Conservation (phyloP, 2,888 invertebrate genomes). For the Steinernema hermaphroditum region DNA sequence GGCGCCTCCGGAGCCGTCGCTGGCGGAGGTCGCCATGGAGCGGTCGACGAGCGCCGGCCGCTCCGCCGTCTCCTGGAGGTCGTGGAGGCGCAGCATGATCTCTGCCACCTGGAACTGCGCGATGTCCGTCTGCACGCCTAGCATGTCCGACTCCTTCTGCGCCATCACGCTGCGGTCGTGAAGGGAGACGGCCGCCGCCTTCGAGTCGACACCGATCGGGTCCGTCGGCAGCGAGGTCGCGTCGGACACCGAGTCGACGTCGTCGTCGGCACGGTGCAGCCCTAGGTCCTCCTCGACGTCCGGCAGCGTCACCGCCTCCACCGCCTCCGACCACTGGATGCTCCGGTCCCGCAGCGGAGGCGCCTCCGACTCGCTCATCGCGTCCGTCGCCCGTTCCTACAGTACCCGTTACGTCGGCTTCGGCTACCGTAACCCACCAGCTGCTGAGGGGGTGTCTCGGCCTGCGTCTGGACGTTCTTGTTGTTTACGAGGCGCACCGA, state of each 20-base stretch:
- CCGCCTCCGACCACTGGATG: slow-evolving; percentile 6
- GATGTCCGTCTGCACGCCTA: slow-evolving; percentile 53
- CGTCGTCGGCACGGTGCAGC: no score
- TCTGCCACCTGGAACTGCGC: slow-evolving; percentile 62
- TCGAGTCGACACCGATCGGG: slow-evolving; percentile 47
- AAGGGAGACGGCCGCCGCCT: slow-evolving; percentile 26
- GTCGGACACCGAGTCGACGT: slow-evolving; percentile 58
- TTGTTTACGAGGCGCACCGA: slow-evolving; percentile 52
- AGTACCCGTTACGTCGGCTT: not conserved
- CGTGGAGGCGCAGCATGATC: slow-evolving; percentile 50
- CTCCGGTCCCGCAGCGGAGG: slow-evolving; percentile 8
- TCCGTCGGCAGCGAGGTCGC: slow-evolving; percentile 62
- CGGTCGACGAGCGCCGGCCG: slow-evolving; percentile 30
- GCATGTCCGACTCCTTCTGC: slow-evolving; percentile 31
- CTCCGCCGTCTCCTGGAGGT: slow-evolving; percentile 28
- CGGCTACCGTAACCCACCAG: not conserved
- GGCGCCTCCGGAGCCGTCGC: not conserved
- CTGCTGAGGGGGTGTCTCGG: not conserved
- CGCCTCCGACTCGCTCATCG: not conserved
- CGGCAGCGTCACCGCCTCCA: not conserved
- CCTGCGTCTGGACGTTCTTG: slow-evolving; percentile 56
- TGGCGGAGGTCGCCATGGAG: not conserved
- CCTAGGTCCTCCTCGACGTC: not conserved
- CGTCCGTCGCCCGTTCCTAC: slow-evolving; percentile 15
- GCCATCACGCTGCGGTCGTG: slow-evolving; percentile 23